A percentile compares a stretch with the other conserved stretches of the same genome.
Evolutionary conservation across 2,797 vertebrate genomes (phyloP).

Genomic region (Enteromius mattozi): DNA sequence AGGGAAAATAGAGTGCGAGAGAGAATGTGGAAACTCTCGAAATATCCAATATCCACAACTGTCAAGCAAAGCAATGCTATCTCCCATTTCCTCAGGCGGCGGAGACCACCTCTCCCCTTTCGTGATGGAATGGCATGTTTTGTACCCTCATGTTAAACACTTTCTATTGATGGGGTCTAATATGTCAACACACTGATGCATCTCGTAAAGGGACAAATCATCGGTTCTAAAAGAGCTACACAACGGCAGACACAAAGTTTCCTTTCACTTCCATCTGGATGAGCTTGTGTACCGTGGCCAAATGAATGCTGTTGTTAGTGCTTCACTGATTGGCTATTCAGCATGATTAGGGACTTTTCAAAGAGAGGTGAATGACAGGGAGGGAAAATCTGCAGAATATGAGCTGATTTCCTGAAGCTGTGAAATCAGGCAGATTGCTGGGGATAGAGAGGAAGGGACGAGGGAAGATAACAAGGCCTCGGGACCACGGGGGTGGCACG

Average conservation of each 20-base stretch:
- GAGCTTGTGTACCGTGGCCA: conserved; percentile 16
- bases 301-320: conserved; percentile 35
- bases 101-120: conserved; percentile 40
- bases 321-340: conserved; percentile 59
- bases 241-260: conserved; percentile 21
- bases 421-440: conserved; percentile 63
- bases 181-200: conserved; percentile 49
- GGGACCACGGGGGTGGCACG: not conserved
- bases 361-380: conserved; percentile 55
- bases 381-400: conserved; percentile 51
- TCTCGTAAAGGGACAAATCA: conserved; percentile 35
- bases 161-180: conserved; percentile 45
- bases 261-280: conserved; percentile 37
- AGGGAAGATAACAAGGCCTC: conserved; percentile 17
- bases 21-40: conserved; percentile 19
- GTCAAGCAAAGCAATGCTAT: conserved; percentile 49
- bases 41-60: conserved; percentile 53
- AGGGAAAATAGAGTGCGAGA: conserved; percentile 10
- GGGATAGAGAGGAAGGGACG: conserved; percentile 5
- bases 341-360: conserved; percentile 63
- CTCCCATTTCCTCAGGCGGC: conserved; percentile 17
- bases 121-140: conserved; percentile 25
- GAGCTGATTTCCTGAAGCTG: conserved; percentile 59
- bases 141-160: conserved; percentile 46
- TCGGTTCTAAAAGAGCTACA: conserved; percentile 39